Evolutionary conservation across 2,888 invertebrate species (phyloP).

Genomic region (Andrena bucephala): DNA sequence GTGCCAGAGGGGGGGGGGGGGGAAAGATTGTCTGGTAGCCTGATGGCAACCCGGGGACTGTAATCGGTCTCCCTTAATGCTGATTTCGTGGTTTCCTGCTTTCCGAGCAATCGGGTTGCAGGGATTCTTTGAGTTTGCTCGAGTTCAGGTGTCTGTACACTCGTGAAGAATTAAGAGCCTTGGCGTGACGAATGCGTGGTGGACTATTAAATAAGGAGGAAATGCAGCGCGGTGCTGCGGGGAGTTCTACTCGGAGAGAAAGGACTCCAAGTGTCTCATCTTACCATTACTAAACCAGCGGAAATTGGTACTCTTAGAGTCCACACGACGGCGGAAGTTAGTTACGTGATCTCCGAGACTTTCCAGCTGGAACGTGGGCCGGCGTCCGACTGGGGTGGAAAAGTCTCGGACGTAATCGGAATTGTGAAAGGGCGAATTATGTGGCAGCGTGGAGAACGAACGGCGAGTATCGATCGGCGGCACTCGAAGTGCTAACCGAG

Average conservation of each 20-base stretch:
- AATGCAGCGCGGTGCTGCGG: too few relatives aligned
- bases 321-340: not conserved
- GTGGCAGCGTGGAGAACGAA: slow-evolving; percentile 10
- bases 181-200: too few relatives aligned
- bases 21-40: slow-evolving; percentile 33
- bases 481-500: slow-evolving; percentile 16
- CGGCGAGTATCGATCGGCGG: slow-evolving; percentile 34
- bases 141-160: not conserved
- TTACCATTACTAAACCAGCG: not conserved
- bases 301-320: not conserved
- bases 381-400: slow-evolving; percentile 11
- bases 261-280: not conserved
- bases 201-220: too few relatives aligned
- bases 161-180: not conserved
- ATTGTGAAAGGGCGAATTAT: slow-evolving; percentile 46
- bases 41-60: slow-evolving; percentile 2
- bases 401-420: slow-evolving; percentile 44
- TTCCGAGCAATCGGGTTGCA: not conserved
- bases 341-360: slow-evolving; percentile 21
- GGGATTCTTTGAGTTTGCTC: not conserved
- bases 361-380: not conserved
- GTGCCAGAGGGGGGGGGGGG: not conserved
- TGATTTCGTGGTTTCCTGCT: slow-evolving; percentile 28
- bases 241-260: not conserved
- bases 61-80: slow-evolving; percentile 33